Percentiles rank a stretch among this genome's conserved stretches.
phyloP scores from a whole-genome alignment of 92 coral and sea anemone genomes.

The Siderastrea radians region DNA sequence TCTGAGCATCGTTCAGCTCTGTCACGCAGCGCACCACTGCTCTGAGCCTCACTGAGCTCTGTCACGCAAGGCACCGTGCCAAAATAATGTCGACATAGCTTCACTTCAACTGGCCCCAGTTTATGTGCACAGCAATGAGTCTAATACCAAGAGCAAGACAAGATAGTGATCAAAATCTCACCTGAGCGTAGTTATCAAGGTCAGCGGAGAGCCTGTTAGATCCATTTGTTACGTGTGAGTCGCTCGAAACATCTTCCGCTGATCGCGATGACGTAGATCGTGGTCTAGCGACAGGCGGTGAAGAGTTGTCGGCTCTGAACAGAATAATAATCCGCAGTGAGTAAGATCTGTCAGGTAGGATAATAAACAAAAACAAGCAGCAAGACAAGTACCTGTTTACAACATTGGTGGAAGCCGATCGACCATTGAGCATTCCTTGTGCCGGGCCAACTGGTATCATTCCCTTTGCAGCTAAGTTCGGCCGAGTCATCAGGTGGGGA shows the following conservation, averaged over 20 bases:
- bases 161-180: constrained; percentile 7
- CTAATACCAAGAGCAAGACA: not conserved
- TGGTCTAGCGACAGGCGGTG: constrained; percentile 73
- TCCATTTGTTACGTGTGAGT: constrained; percentile 73
- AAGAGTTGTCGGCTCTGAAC: constrained; percentile 76
- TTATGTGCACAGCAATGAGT: too few relatives aligned
- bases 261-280: constrained; percentile 84
- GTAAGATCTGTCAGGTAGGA: not conserved
- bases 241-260: constrained; percentile 82
- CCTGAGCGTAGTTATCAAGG: constrained; percentile 87
- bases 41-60: too few relatives aligned
- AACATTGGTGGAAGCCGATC: constrained; percentile 74
- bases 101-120: too few relatives aligned
- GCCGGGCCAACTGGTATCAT: constrained; percentile 52
- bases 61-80: too few relatives aligned
- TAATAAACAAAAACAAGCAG: not conserved
- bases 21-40: too few relatives aligned
- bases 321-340: not conserved
- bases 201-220: constrained; percentile 80
- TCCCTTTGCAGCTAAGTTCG: constrained; percentile 76
- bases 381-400: constrained; percentile 73
- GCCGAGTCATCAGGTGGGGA: constrained; percentile 86
- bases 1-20: too few relatives aligned
- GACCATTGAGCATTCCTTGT: constrained; percentile 80
- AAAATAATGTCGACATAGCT: too few relatives aligned